phyloP scores from a whole-genome alignment of 2,113 vertebrate genomes.

The Apteryx owenii region DNA sequence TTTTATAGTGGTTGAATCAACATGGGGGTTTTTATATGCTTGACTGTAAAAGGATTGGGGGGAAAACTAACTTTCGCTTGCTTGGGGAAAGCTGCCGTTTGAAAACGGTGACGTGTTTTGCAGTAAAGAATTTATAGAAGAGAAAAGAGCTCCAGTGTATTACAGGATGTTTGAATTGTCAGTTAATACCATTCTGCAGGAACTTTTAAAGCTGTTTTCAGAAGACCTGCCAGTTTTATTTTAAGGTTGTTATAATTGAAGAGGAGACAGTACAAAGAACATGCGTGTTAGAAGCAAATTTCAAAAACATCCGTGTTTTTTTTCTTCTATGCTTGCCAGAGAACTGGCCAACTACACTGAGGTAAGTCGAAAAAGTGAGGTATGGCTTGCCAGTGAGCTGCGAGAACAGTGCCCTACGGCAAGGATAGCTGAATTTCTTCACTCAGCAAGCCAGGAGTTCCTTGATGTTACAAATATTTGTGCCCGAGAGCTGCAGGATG shows the following conservation, averaged over 20 bases:
- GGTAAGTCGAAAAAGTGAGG: background rate
- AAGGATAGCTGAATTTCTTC: background rate
- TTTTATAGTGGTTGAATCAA: background rate
- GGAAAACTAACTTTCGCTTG: background rate
- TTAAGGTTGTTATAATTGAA: background rate
- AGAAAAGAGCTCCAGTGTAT: background rate
- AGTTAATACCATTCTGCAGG: background rate
- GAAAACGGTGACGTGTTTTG: rapidly evolving
- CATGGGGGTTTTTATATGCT: background rate
- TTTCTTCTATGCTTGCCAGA: background rate
- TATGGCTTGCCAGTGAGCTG: background rate
- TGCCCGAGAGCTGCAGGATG: background rate
- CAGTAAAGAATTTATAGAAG: background rate
- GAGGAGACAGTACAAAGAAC: background rate
- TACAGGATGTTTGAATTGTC: background rate
- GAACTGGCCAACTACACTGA: background rate
- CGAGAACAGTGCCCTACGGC: background rate
- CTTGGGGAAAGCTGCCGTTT: background rate
- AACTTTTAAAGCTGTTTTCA: rapidly evolving
- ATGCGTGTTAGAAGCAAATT: background rate
- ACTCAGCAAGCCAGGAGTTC: background rate
- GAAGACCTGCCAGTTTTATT: background rate
- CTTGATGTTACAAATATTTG: background rate
- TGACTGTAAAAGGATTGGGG: background rate
- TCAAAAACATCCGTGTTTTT: background rate